These are phyloP conservation scores for Sebastes taczanowskii DNA, from an alignment of 2,797 vertebrate species.

Conservation along the genomic window DNA sequence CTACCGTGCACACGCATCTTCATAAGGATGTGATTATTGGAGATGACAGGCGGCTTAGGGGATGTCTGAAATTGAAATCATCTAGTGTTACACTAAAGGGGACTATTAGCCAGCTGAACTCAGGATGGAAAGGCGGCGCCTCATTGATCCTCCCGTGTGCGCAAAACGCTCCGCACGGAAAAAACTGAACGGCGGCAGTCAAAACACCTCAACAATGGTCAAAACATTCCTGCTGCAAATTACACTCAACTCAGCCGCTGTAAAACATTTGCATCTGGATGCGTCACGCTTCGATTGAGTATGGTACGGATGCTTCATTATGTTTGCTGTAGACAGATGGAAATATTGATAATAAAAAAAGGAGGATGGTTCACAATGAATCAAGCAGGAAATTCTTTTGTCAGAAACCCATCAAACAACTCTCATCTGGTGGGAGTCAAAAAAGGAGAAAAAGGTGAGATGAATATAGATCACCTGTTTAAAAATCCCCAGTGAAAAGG, in stretches of 20 bases:
- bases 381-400: constrained; percentile 53
- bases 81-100: constrained; percentile 43
- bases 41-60: constrained; percentile 42
- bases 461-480: constrained; percentile 43
- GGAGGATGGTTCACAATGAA: constrained; percentile 17
- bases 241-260: not conserved
- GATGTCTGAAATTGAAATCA: constrained; percentile 64
- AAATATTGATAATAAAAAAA: constrained; percentile 27
- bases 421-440: constrained; percentile 18
- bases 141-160: constrained; percentile 26
- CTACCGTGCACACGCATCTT: constrained; percentile 18
- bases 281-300: constrained; percentile 19
- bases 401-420: constrained; percentile 44
- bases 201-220: constrained; percentile 35
- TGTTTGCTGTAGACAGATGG: constrained; percentile 57
- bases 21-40: constrained; percentile 40
- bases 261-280: constrained; percentile 42
- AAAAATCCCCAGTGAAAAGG: not conserved
- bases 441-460: constrained; percentile 20
- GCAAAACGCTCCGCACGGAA: not conserved
- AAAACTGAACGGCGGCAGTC: constrained; percentile 34
- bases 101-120: constrained; percentile 55
- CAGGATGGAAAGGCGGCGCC: constrained; percentile 16
- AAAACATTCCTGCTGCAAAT: constrained; percentile 23
- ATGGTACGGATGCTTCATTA: constrained; percentile 27